phyloP scores from a whole-genome alignment of 2,888 invertebrate species.

The Rotaria macrura region DNA sequence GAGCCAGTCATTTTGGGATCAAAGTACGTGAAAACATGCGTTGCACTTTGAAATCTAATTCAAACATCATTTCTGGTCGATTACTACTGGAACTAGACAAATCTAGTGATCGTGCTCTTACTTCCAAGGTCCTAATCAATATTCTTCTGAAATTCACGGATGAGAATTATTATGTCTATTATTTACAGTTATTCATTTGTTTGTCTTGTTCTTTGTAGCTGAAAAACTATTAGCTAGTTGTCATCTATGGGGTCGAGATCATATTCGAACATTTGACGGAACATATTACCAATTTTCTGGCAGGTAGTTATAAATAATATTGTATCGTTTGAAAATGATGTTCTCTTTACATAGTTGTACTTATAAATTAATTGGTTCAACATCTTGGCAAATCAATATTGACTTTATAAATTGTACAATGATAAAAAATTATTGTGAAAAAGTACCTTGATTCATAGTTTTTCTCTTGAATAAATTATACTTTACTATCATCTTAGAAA shows the following conservation, averaged over 20 bases:
- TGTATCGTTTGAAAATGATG: too few species aligned
- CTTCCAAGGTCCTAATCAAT: too few species aligned
- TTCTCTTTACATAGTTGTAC: constrained; percentile 1
- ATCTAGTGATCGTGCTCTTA: too few species aligned
- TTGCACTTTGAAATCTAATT: too few species aligned
- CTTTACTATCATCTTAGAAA: background rate
- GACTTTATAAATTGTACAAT: constrained; percentile 4
- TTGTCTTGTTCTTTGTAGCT: background rate
- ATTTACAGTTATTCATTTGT: background rate
- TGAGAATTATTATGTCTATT: too few species aligned
- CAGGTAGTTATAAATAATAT: background rate
- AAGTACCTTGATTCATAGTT: background rate
- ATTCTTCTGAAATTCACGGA: too few species aligned
- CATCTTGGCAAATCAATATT: constrained; percentile 30
- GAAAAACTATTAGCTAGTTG: constrained; percentile 24
- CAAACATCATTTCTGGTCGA: too few species aligned
- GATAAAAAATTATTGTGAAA: constrained; percentile 9
- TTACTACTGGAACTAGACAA: too few species aligned
- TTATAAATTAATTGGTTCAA: constrained; percentile 25
- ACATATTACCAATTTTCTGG: constrained; percentile 22
- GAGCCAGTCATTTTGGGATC: too few species aligned
- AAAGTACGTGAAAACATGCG: too few species aligned
- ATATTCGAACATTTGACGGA: constrained; percentile 31
- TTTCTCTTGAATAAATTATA: background rate
- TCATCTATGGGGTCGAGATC: constrained; percentile 24